Evolutionary conservation across 2,888 invertebrate species (phyloP).

Genomic region (Megalurothrips usitatus): DNA sequence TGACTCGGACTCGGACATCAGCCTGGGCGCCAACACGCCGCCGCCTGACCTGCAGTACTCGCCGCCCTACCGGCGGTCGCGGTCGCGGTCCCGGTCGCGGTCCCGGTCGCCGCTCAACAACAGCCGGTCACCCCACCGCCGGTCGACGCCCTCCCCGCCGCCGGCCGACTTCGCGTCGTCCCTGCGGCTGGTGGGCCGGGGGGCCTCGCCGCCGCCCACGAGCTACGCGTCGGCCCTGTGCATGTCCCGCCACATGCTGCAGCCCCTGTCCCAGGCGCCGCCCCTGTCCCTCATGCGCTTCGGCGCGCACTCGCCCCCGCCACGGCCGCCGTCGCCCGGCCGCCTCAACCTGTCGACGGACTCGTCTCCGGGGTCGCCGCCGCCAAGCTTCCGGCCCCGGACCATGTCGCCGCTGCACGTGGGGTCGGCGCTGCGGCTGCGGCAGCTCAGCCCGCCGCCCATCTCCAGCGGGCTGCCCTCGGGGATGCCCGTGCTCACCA

Average conservation of each 20-base stretch:
- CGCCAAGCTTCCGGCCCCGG: conserved; percentile 45
- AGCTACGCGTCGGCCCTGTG: background rate
- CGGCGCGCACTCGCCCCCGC: background rate
- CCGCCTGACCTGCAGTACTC: conserved; percentile 21
- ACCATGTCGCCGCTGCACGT: conserved; percentile 42
- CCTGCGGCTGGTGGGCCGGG: background rate
- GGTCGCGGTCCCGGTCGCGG: conserved; percentile 18
- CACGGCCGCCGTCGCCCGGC: conserved; percentile 44
- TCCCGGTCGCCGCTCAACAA: background rate
- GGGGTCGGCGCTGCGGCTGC: conserved; percentile 36
- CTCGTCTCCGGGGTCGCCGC: conserved; percentile 49
- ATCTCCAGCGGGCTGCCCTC: conserved; percentile 30
- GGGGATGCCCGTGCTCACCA: conserved; percentile 46
- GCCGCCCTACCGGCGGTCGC: conserved; percentile 17
- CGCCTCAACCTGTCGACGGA: conserved; percentile 43
- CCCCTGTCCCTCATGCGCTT: background rate
- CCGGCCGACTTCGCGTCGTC: background rate
- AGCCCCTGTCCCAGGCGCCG: background rate
- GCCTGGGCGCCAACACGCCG: conserved; percentile 16
- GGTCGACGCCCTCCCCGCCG: background rate
- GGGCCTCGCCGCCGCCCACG: background rate
- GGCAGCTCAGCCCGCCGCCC: conserved; percentile 35
- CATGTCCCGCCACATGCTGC: background rate
- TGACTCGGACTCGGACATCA: conserved; percentile 18
- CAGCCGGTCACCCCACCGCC: background rate